These are phyloP conservation scores for Takifugu ocellatus DNA, from an alignment of 2,797 vertebrate species.

Conservation along the genomic window DNA sequence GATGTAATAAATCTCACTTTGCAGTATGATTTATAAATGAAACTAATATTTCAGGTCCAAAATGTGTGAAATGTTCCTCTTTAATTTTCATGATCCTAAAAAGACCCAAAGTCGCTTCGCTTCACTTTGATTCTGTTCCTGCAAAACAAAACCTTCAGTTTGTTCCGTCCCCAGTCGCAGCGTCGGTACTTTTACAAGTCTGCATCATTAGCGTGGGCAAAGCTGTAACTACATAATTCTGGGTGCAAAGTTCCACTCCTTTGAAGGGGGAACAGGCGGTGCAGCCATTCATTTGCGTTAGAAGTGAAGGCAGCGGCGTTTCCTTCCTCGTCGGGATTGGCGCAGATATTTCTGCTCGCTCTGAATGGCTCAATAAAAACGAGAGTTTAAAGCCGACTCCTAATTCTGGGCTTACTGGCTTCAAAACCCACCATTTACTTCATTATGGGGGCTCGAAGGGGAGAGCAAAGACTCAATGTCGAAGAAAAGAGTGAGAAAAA, in stretches of 20 bases:
- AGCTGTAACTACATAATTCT: no score
- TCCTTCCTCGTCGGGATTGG: constrained; percentile 26
- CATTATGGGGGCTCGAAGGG: constrained; percentile 37
- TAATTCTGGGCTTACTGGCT: constrained; percentile 65
- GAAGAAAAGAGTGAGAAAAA: constrained; percentile 18
- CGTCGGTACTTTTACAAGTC: not conserved
- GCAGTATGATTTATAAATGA: constrained; percentile 5
- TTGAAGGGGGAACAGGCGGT: constrained; percentile 4
- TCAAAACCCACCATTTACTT: constrained; percentile 67
- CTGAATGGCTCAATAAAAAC: constrained; percentile 53
- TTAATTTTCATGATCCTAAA: no score
- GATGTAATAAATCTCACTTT: constrained; percentile 12
- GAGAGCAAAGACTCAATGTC: constrained; percentile 14
- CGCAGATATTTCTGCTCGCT: constrained; percentile 41
- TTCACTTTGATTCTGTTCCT: no score
- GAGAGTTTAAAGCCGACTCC: constrained; percentile 37
- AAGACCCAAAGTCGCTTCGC: no score
- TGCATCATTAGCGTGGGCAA: not conserved
- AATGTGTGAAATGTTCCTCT: no score
- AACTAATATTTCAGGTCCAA: no score
- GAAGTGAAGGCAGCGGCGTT: constrained; percentile 12
- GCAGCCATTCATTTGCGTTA: constrained; percentile 21
- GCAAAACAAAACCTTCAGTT: no score
- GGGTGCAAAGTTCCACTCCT: not conserved
- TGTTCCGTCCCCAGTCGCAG: constrained; percentile 5